A percentile compares a stretch with the other conserved stretches of the same genome.
Conservation (phyloP, 1,140 invertebrate species). For the Lamellibrachia luymesi region DNA sequence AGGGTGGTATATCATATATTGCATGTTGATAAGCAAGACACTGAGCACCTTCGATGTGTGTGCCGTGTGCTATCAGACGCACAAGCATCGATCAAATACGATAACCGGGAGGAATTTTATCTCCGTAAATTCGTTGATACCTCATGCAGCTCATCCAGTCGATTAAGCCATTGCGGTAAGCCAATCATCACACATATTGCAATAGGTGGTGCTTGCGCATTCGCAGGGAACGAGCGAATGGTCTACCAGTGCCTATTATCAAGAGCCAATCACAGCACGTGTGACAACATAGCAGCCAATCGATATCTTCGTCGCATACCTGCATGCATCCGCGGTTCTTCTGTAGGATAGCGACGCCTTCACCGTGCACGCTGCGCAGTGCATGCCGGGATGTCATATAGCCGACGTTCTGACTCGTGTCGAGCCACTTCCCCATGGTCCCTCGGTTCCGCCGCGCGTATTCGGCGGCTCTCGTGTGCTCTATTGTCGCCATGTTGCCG, state of each 20-base stretch:
- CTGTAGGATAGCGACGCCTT: slow-evolving; percentile 16
- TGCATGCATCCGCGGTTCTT: slow-evolving; percentile 14
- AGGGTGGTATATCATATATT: neutral
- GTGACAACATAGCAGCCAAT: neutral
- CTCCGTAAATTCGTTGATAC: neutral
- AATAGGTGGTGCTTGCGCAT: neutral
- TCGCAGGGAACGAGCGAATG: neutral
- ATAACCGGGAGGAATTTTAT: neutral
- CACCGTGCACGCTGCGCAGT: neutral
- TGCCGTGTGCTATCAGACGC: neutral
- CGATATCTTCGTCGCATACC: neutral
- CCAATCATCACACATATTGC: neutral
- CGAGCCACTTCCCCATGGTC: slow-evolving; percentile 19
- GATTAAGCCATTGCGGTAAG: too few species aligned
- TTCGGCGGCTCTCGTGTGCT: slow-evolving; percentile 7
- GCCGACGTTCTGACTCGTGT: slow-evolving; percentile 36
- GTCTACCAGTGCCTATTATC: neutral
- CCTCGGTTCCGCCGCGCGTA: slow-evolving; percentile 16
- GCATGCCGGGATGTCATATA: slow-evolving; percentile 8
- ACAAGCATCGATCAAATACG: neutral
- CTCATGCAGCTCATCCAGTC: too few species aligned
- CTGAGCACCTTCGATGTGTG: neutral
- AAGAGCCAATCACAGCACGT: neutral
- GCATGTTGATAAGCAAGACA: neutral
- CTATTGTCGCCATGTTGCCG: neutral